Evolutionary conservation across 2,797 vertebrate genomes (phyloP), one percentile per base, ranked within the genome.

Genomic region (Paratrypauchen microcephalus): DNA sequence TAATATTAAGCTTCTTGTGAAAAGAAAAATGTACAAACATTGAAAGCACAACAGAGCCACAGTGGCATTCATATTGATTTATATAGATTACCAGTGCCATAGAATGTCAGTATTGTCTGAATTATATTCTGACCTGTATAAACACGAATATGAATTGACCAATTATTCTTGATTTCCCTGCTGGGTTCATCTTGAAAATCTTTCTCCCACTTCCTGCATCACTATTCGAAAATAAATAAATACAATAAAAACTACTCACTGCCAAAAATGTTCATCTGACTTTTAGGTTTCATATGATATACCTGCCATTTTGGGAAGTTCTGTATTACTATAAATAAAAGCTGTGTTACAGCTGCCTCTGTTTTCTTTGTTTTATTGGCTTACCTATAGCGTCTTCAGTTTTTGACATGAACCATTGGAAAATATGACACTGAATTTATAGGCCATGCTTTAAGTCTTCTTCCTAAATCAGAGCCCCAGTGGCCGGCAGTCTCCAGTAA

Each of bases 401-500:
- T 63, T 24, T 63, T 45, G 19, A 45, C n/a, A 24, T 13, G 1
- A 16, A 21, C 36, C 21, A 45, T 24, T 64, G 62, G n/a, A 64
- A 62, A 64, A 64, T 64, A 2, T 47, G 15, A 30, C 47, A 30
- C 26, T 50, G 30, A 65, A 50, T 65, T 6, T 65, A 56, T 4
- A 63, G 39, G 28, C 6, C 6, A 6, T 52, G 9, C 28, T 60
- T 69, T 47, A 65, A 26, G 59, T 19, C 68, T 75, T 77, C 71
- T 62, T 75, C n/a, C 69, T 65, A 56, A 24, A 80, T 56, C 70
- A 50, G 39, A 76, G 54, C 39, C 78, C 81, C 32, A 70, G 52
- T 5, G 36, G 9, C 50, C 12, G 59, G 8, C 19, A 47, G 57
- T 63, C 50, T 45, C 45, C 30, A 66, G 71, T 68, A 75, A 52